phyloP scores from a whole-genome alignment of 2,888 invertebrate species.

The Acleris laterana region DNA sequence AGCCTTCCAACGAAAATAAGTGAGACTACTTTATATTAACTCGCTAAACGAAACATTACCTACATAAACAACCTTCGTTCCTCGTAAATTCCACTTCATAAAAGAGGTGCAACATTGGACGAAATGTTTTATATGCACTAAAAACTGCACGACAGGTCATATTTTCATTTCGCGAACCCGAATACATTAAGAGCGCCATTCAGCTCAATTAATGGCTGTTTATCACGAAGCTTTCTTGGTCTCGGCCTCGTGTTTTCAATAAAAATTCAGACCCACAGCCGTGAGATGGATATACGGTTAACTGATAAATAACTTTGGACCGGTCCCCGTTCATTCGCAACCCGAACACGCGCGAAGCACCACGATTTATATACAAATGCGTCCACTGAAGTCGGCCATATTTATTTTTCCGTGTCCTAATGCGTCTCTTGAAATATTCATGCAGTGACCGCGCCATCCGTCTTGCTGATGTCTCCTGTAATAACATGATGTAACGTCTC shows the following conservation, averaged over 20 bases:
- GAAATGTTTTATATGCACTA: slow-evolving; percentile 36
- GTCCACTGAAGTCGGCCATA: slow-evolving; percentile 75
- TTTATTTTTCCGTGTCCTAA: slow-evolving; percentile 81
- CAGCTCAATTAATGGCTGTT: slow-evolving; percentile 31
- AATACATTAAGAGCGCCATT: slow-evolving; percentile 33
- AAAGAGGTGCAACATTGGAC: slow-evolving; percentile 20
- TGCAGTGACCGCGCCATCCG: slow-evolving; percentile 74
- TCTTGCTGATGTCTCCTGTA: slow-evolving; percentile 72
- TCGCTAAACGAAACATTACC: slow-evolving; percentile 27
- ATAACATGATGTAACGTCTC: slow-evolving; percentile 66
- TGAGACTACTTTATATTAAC: slow-evolving; percentile 21
- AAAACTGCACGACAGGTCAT: slow-evolving; percentile 37
- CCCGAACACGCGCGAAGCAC: slow-evolving; percentile 69
- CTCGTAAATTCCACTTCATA: slow-evolving; percentile 32
- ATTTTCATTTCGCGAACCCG: slow-evolving; percentile 35
- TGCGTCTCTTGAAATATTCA: slow-evolving; percentile 81
- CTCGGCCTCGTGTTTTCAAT: slow-evolving; percentile 56
- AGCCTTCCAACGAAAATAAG: slow-evolving; percentile 8
- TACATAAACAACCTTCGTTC: slow-evolving; percentile 29
- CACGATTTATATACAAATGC: slow-evolving; percentile 80
- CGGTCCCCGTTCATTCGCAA: slow-evolving; percentile 59
- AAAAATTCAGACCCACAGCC: slow-evolving; percentile 60
- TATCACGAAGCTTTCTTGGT: slow-evolving; percentile 31
- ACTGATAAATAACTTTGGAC: slow-evolving; percentile 69
- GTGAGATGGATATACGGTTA: slow-evolving; percentile 66